Conservation (phyloP, 2,888 invertebrate genomes). For the Brachycybe producta region DNA sequence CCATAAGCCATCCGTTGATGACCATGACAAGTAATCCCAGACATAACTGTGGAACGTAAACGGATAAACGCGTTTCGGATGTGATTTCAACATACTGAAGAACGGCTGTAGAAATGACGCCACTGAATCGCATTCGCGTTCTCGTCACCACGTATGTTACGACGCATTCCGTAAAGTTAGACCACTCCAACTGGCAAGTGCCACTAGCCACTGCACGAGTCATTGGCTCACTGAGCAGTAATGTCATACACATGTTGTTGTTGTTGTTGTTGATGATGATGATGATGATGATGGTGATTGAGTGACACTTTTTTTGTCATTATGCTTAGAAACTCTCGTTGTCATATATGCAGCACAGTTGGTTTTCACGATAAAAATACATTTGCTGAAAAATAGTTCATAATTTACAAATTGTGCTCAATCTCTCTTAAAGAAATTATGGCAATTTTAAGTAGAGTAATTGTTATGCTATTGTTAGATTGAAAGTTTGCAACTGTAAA, state of each 20-base stretch:
- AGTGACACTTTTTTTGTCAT: too few relatives aligned
- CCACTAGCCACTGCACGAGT: slow-evolving; percentile 12
- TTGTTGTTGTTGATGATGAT: too few relatives aligned
- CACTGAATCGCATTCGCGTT: slow-evolving; percentile 9
- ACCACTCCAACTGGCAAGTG: slow-evolving; percentile 11
- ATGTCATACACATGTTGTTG: slow-evolving; percentile 16
- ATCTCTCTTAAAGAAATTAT: too few relatives aligned
- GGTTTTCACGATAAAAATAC: too few relatives aligned
- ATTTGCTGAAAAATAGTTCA: too few relatives aligned
- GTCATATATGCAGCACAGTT: too few relatives aligned
- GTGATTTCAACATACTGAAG: slow-evolving; percentile 14
- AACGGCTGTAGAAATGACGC: slow-evolving; percentile 15
- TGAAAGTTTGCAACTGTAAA: too few relatives aligned
- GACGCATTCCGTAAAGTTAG: slow-evolving; percentile 17
- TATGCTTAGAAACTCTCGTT: too few relatives aligned
- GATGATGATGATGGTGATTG: too few relatives aligned
- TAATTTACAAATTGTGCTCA: too few relatives aligned
- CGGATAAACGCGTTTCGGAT: slow-evolving; percentile 12
- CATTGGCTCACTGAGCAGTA: slow-evolving; percentile 15
- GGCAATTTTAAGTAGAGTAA: too few relatives aligned
- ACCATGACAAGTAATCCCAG: slow-evolving; percentile 14
- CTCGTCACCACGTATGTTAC: slow-evolving; percentile 15
- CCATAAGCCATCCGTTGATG: slow-evolving; percentile 16
- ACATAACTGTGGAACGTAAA: slow-evolving; percentile 13
- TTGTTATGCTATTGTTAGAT: too few relatives aligned